These are phyloP conservation scores for Burhinus oedicnemus DNA, from an alignment of 2,113 vertebrate genomes.

Conservation along the genomic window DNA sequence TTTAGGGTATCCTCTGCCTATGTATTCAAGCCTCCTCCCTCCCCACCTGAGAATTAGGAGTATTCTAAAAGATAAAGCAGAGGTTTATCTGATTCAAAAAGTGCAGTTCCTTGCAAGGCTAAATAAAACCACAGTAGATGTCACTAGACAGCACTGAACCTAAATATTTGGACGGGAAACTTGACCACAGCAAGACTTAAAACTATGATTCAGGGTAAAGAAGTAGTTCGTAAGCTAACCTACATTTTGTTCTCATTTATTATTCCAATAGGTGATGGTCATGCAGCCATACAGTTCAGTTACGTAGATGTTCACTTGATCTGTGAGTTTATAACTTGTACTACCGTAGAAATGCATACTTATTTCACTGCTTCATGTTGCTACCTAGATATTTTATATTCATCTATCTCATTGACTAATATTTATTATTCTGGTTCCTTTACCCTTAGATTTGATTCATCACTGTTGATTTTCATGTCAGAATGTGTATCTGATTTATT, in stretches of 20 bases:
- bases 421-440: background rate
- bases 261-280: background rate
- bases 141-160: background rate
- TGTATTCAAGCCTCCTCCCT: background rate
- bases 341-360: background rate
- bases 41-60: background rate
- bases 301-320: background rate
- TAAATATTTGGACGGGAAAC: background rate
- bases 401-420: background rate
- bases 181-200: background rate
- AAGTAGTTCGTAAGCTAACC: background rate
- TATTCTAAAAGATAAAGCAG: background rate
- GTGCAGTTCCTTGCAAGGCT: background rate
- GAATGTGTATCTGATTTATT: background rate
- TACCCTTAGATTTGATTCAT: background rate
- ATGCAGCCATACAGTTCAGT: background rate
- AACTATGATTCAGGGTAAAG: background rate
- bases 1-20: background rate
- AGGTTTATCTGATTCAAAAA: background rate
- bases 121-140: background rate
- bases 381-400: background rate
- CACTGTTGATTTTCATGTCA: background rate
- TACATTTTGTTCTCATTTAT: background rate
- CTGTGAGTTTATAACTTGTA: background rate
- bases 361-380: background rate